These are phyloP conservation scores for Gallinago media DNA, from an alignment of 2,113 vertebrate species.

Conservation along the genomic window DNA sequence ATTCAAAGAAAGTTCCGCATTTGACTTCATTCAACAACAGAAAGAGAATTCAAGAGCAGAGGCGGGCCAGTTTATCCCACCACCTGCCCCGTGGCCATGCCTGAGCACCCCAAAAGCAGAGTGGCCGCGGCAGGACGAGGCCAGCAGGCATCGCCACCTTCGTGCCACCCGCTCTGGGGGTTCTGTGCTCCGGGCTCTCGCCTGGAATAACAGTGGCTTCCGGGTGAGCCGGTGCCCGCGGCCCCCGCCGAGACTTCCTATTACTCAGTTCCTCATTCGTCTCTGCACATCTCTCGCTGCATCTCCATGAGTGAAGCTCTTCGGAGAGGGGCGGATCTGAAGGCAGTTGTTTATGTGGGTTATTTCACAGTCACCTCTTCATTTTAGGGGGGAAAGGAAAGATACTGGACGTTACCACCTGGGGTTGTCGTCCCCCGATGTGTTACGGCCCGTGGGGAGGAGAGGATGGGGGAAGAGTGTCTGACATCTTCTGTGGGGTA, in stretches of 20 bases:
- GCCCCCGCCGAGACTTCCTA: background rate
- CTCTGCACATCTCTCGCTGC: background rate
- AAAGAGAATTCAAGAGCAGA: too few species aligned
- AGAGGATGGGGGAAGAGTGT: background rate
- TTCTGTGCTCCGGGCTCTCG: background rate
- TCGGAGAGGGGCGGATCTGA: background rate
- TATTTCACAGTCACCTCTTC: background rate
- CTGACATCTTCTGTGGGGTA: background rate
- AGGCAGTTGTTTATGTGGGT: background rate
- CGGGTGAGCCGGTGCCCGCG: background rate
- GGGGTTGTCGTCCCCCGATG: fast-evolving
- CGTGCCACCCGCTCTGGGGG: background rate
- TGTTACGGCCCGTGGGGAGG: background rate
- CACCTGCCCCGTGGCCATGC: fast-evolving
- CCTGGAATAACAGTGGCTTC: background rate
- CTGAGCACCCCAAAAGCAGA: background rate
- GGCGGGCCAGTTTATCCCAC: background rate
- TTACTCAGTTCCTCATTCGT: conserved; percentile 38
- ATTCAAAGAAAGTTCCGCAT: too few species aligned
- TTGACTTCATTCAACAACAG: too few species aligned
- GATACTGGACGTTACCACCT: background rate
- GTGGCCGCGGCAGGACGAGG: background rate
- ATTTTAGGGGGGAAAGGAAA: background rate
- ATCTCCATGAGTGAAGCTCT: background rate
- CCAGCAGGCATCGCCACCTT: background rate